Base-by-base conservation (phyloP, 2,113 vertebrate genomes). In the Echinops telfairi region DNA sequence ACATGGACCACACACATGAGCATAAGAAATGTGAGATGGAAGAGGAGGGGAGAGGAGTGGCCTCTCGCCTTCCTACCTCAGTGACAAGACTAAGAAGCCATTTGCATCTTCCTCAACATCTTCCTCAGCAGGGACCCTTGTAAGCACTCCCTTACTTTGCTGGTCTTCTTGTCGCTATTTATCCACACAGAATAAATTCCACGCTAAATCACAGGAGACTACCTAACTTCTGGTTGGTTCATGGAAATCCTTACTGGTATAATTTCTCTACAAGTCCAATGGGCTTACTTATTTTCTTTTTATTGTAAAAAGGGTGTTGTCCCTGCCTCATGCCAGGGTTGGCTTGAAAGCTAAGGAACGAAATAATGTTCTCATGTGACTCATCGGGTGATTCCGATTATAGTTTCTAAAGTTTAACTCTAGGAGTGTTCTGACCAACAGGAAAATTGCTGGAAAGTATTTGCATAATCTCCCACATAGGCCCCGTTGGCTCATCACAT, bases 321-420 rank as follows among this genome's bases (percentile, higher is more conserved):
- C 29, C 15, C 23, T 58, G 10, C 75, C 2, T 6, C 33, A 66
- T 11, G 16, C 10, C 3, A 2, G 0, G 0, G 3, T 6, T 14
- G 16, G 57, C 43, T 36, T 31, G 4, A 6, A 60, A 33, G 0
- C 7, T 16, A 12, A 92, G 38, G 47, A 84, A 40, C 60, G 15
- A 82, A 79, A 23, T 14, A 1, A 1, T 58, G 90, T 82, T 84
- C 81, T 93, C 64, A 43, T 4, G 31, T 33, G 38, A 60, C 31
- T 66, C 80, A 17, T 9, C 58, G 66, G 57, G 33, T 6, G 33
- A n/a, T 12, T 27, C 40, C 77, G 80, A 33, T 6, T 10, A 17
- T 12, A 36, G 68, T 81, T 40, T 22, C 20, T 58, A 27, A 64
- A 40, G 5, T 23, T 60, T 20, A 73, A 3, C n/a, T 64, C 36